Conservation (phyloP, 2,888 invertebrate genomes). For the Thumatha senex region DNA sequence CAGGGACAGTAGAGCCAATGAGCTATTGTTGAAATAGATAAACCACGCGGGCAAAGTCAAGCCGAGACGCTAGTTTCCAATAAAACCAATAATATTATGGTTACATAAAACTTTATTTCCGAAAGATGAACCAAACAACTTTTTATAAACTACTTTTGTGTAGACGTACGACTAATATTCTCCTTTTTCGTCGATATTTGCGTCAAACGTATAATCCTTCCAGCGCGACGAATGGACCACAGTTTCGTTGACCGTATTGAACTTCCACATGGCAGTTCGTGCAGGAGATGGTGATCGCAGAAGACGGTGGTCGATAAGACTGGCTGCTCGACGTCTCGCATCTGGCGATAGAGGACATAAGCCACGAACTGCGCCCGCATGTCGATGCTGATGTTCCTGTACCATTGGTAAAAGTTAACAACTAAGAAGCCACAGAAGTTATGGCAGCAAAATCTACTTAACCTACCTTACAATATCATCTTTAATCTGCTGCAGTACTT, state of each 20-base stretch:
- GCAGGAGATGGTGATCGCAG: slow-evolving; percentile 53
- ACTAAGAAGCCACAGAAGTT: neutral
- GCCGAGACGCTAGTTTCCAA: no score
- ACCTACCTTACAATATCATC: no score
- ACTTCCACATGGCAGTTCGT: slow-evolving; percentile 60
- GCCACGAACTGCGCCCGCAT: slow-evolving; percentile 44
- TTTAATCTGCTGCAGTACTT: no score
- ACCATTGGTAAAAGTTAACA: neutral
- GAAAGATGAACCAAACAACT: slow-evolving; percentile 16
- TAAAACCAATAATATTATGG: neutral
- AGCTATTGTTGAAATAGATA: no score
- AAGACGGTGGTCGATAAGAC: slow-evolving; percentile 57
- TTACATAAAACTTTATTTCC: slow-evolving; percentile 27
- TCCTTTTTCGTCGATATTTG: slow-evolving; percentile 41
- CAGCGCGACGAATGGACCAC: slow-evolving; percentile 64
- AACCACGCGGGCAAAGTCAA: no score
- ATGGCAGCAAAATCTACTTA: neutral
- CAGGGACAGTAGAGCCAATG: no score
- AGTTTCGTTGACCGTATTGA: slow-evolving; percentile 70
- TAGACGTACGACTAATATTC: slow-evolving; percentile 24
- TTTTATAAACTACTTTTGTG: slow-evolving; percentile 2
- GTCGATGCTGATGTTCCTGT: slow-evolving; percentile 47
- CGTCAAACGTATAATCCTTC: slow-evolving; percentile 64
- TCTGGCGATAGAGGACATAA: slow-evolving; percentile 64
- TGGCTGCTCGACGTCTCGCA: slow-evolving; percentile 58